Percentiles rank a stretch among this genome's conserved stretches.
Evolutionary conservation across 2,797 vertebrate species (phyloP).

Genomic region (Clamator glandarius): DNA sequence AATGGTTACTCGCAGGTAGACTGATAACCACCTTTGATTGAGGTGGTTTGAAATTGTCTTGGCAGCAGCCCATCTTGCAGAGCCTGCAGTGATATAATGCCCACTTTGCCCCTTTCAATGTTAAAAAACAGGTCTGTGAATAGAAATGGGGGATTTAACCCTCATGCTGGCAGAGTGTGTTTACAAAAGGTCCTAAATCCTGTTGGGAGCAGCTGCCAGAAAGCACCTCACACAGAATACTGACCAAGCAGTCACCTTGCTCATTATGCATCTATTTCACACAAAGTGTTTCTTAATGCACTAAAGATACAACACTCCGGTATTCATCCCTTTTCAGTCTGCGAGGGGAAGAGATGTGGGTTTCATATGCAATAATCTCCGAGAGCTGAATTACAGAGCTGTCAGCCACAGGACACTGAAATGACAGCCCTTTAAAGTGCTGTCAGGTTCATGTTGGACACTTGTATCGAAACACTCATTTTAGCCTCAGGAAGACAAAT

Average conservation of each 20-base stretch:
- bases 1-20: background rate
- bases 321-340: background rate
- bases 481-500: background rate
- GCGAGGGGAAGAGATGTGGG: rapidly evolving
- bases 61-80: background rate
- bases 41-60: background rate
- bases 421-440: background rate
- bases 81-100: background rate
- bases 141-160: background rate
- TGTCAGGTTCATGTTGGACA: background rate
- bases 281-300: background rate
- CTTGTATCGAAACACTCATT: background rate
- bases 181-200: background rate
- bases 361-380: background rate
- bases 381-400: background rate
- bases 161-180: background rate
- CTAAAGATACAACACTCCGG: background rate
- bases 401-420: background rate
- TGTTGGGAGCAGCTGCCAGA: background rate
- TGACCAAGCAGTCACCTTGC: background rate
- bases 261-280: background rate
- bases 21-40: background rate
- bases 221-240: rapidly evolving
- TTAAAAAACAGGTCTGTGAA: background rate
- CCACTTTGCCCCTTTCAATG: background rate